Evolutionary conservation across 2,797 vertebrate genomes (phyloP), one percentile per base, ranked within the genome.

Genomic region (Valencia hispanica): DNA sequence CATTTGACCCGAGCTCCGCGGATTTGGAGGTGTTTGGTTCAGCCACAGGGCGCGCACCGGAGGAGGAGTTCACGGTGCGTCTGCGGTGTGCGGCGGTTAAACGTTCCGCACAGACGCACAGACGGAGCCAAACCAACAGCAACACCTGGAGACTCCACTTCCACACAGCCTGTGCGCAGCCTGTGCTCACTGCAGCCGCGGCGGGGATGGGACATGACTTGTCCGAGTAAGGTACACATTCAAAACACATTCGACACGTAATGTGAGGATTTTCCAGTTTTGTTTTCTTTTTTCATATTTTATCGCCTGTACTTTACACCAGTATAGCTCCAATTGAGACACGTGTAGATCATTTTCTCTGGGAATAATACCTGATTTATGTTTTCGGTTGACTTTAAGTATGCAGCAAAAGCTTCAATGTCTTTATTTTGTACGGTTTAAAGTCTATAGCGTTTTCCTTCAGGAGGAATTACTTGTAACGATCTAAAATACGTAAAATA

Each of bases 121-220:
- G 89, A 79, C 87, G 84, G 88, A 80, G n/a, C 79, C 77, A 55
- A 77, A 77, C 61, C 73, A 77, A 75, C 78, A 70, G 59, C 82
- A 53, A 80, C 27, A 79, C 91, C 89, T 81, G 93, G 88, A 89
- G 89, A 85, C 92, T 69, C 80, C 85, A 68, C 88, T 55, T 79
- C 85, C 69, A 72, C 83, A 18, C 73, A 36, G 79, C 81, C 72
- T 25, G 79, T 80, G 80, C 36, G 63, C 63, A 66, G 63, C 34
- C 90, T 78, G 81, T 79, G 80, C 74, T 83, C 82, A 78, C 15
- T 43, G 65, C 41, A 27, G 39, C 41, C 14, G n/a, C 65, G 82
- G 84, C 90, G 81, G 88, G 89, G 92, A 91, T 89, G 90, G 90
- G 91, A 88, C 93, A 95, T 94, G 93, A 93, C 89, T 83, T 87